A percentile compares a stretch with the other conserved stretches of the same genome.
These are phyloP conservation scores for Nephrotoma guestfalica DNA, from an alignment of 2,888 invertebrate species.

Conservation along the genomic window DNA sequence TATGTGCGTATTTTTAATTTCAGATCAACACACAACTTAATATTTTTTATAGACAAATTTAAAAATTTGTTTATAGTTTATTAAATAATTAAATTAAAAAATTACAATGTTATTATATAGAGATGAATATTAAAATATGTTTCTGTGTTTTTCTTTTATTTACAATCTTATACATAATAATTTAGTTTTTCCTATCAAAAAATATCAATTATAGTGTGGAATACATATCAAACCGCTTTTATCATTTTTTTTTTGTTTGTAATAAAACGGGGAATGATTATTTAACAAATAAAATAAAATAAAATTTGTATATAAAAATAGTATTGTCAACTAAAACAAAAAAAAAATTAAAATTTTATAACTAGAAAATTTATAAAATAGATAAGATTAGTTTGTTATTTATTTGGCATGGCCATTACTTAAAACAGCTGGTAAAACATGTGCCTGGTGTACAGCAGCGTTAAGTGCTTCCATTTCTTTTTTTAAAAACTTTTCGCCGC, in stretches of 20 bases:
- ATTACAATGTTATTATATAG: neutral
- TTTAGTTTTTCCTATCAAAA: neutral
- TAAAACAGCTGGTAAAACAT: conserved; percentile 30
- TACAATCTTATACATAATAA: neutral
- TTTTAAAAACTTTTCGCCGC: conserved; percentile 24
- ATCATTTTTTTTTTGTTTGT: neutral
- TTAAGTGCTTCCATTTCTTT: conserved; percentile 33
- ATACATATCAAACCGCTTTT: neutral
- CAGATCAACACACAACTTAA: neutral
- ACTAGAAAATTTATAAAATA: neutral
- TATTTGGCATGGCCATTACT: conserved; percentile 32
- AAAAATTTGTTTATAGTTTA: neutral
- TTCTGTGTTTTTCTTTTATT: neutral
- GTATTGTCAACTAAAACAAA: neutral
- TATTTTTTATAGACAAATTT: neutral
- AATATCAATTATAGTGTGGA: neutral
- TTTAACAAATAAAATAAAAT: neutral
- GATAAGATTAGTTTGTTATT: neutral
- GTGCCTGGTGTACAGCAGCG: conserved; percentile 31
- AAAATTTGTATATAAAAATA: neutral
- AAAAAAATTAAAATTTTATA: neutral
- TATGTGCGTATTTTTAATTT: neutral
- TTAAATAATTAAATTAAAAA: neutral
- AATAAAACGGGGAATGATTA: neutral
- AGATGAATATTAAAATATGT: neutral